Evolutionary conservation across 1,140 invertebrate species (phyloP), one percentile per base, ranked within the genome.

Genomic region (Sinella curviseta): DNA sequence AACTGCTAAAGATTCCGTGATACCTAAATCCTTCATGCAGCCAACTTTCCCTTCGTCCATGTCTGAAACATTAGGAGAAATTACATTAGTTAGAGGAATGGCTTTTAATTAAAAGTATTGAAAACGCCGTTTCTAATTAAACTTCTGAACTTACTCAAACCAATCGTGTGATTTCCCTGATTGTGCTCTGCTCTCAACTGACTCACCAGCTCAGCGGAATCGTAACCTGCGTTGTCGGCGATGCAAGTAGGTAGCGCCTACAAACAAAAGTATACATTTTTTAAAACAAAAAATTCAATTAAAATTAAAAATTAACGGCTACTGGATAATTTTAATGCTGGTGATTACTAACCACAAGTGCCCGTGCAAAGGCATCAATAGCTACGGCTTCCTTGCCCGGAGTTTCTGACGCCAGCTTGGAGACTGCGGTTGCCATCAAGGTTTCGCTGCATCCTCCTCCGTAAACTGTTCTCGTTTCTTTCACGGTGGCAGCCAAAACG

Each of bases 171-270:
- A 83, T 91, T 89, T 73, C 93, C 94, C 82, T 93, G 91, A 60
- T 93, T 92, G 87, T 99, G 98, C 24, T 91, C 90, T 30, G 98
- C 97, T 83, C 96, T 89, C 28, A 99, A 89, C 85, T 97, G 91
- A 24, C 95, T 93, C 39, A 99, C 89, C 33, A 99, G 88, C 84
- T 99, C 95, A 14, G 97, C 94, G 73, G 97, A 98, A 89, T 99
- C 98, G 86, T 96, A 98, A 77, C 98, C 98, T 82, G 95, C 98
- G 89, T 99, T 99, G 86, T 99, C 98, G 33, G 97, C 97, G 84
- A 99, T 98, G 73, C 94, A 94, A 33, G 94, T 97, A 1, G 98
- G 98, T 73, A 99, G 88, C 85, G 96, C 91, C 75, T 93, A 90
- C 35, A n/a, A 35, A 74, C 24, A 35, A 78, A 33, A 2, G 54